Base-by-base conservation (phyloP, 2,113 vertebrate genomes). In the Equus przewalskii region DNA sequence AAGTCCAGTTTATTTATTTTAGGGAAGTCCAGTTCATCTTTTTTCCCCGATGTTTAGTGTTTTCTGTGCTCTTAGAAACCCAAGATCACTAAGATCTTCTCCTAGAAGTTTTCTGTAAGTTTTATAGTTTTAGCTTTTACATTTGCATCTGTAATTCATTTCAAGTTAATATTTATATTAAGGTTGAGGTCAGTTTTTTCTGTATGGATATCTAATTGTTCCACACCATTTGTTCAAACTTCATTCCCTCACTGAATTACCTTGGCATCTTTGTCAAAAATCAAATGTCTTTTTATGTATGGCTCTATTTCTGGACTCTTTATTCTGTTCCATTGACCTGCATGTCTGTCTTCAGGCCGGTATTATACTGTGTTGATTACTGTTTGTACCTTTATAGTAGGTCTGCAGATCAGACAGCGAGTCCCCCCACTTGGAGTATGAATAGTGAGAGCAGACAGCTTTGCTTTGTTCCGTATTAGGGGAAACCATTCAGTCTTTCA, bases 61-160 rank as follows among this genome's bases (percentile, higher is more conserved):
- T 69, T 81, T 94, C 60, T 83, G 54, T 64, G n/a, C 30, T 30
- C 21, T 58, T 76, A 80, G 65, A 92, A 79, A 44, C 7, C 10
- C 54, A 73, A 15, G 21, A 58, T 83, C 54, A 78, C 36, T 83
- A 36, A 78, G 62, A 70, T 49, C 13, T 64, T 58, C 7, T 75
- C 30, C 49, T 86, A 26, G 3, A 85, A 58, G 10, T 54, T 89
- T 83, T 65, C 79, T 95, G 0, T 79, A 89, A 67, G 33, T 84
- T 94, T 69, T 36, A 33, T 19, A 36, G 30, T 76, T 94, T 92
- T 94, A 82, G 36, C 28, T 78, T 93, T 96, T 72, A 64, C 72
- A 44, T 87, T 93, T 86, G 46, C 15, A 60, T 65, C 19, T 58
- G 0, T 62, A 86, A 67, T 89, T 64, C n/a, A 8, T 78, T 70